A percentile compares a stretch with the other conserved stretches of the same genome.
Conservation (phyloP, 92 coral and sea anemone genomes). For the Bergia puertoricense region DNA sequence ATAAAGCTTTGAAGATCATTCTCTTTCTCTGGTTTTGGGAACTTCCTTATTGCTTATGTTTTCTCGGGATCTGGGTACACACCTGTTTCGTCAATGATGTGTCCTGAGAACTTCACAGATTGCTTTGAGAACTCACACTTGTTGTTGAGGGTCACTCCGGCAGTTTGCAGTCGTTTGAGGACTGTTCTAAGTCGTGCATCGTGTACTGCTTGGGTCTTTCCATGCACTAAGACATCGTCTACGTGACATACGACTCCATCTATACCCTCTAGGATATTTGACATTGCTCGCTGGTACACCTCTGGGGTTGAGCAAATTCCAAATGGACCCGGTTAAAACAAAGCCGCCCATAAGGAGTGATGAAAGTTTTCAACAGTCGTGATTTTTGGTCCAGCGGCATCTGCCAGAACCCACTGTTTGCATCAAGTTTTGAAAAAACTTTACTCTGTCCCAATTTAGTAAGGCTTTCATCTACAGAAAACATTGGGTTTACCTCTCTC, state of each 20-base stretch:
- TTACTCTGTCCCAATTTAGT: background rate
- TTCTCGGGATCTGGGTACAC: background rate
- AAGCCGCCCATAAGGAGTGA: no score
- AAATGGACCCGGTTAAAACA: background rate
- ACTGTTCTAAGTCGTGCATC: background rate
- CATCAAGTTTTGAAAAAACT: background rate
- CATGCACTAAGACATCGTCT: background rate
- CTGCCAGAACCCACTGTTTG: background rate
- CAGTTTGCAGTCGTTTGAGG: background rate
- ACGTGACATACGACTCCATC: background rate
- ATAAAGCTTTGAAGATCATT: constrained; percentile 52
- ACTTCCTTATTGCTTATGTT: constrained; percentile 7
- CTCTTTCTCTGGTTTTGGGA: background rate
- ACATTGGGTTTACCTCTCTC: background rate
- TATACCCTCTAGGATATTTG: background rate
- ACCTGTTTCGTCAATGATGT: constrained; percentile 23
- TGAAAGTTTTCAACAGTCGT: background rate
- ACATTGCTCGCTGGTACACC: background rate
- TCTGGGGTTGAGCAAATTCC: background rate
- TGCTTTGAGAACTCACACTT: constrained; percentile 56
- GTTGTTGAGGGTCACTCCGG: constrained; percentile 34
- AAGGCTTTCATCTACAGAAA: background rate
- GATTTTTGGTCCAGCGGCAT: background rate
- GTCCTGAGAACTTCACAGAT: constrained; percentile 47
- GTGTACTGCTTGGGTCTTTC: background rate